These are phyloP conservation scores for Drosophila tripunctata DNA, from an alignment of 2,888 invertebrate genomes.

Conservation along the genomic window DNA sequence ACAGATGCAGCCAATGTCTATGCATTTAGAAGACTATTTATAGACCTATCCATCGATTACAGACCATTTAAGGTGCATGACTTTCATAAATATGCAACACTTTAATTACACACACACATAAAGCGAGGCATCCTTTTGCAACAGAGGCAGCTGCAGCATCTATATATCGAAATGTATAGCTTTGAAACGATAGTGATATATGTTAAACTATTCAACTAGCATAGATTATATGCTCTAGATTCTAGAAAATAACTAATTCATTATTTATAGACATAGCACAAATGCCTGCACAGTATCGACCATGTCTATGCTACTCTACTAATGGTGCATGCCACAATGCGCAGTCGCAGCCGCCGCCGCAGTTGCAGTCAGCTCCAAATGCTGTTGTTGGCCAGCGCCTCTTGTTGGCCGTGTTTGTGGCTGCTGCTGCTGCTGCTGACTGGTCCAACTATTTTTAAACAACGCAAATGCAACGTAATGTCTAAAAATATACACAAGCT, in stretches of 20 bases:
- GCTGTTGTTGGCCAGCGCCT: slow-evolving; percentile 23
- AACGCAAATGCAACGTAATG: slow-evolving; percentile 62
- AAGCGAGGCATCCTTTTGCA: slow-evolving; percentile 10
- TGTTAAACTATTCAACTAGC: too few species aligned
- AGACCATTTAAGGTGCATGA: slow-evolving; percentile 53
- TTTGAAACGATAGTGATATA: too few species aligned
- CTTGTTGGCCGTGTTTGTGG: slow-evolving; percentile 6
- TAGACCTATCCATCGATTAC: slow-evolving; percentile 37
- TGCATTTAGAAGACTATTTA: slow-evolving; percentile 40
- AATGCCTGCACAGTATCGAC: slow-evolving; percentile 10
- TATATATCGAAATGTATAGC: too few species aligned
- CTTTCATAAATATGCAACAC: slow-evolving; percentile 72
- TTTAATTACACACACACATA: slow-evolving; percentile 59
- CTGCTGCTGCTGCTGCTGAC: slow-evolving; percentile 9
- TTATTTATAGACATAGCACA: slow-evolving; percentile 52
- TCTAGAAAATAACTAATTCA: slow-evolving; percentile 24
- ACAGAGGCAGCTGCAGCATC: not conserved
- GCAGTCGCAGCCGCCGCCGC: slow-evolving; percentile 15
- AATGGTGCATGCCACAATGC: slow-evolving; percentile 34
- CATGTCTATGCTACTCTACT: not conserved
- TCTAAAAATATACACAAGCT: slow-evolving; percentile 68
- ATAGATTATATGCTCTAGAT: too few species aligned
- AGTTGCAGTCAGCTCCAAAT: slow-evolving; percentile 12
- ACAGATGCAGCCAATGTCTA: not conserved
- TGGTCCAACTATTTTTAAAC: slow-evolving; percentile 70